Base-by-base conservation (phyloP, 2,888 invertebrate species). In the Morpho achilles region DNA sequence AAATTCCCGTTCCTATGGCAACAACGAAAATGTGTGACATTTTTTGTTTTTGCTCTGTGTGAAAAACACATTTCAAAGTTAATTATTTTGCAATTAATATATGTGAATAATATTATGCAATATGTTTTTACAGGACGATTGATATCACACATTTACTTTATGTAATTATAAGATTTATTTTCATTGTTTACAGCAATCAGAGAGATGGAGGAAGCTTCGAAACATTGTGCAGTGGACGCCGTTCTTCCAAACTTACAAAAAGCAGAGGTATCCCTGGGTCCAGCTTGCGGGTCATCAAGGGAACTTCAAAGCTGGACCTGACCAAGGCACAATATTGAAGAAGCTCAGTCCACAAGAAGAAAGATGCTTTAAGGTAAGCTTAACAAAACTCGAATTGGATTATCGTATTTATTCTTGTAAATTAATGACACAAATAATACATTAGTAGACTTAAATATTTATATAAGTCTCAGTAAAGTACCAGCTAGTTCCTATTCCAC, bases 151-250 rank as follows among this genome's bases (percentile, higher is more conserved):
- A 32, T 32, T 5, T 32, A 32, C 32, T 32, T 32, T 5, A 32
- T 10, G 8, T 41, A 44, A 45, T 40, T 42, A 49, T 9, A 47
- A 23, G 51, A 63, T 6, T 7, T 5, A 51, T 53, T 53, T 63
- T 68, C 67, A 71, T 61, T 70, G 69, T 66, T 94, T 94, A 44
- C 93, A 97, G 97, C 95, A 95, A 71, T 97, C 97, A 39, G 96
- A 89, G 65, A 78, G 97, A 79, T 98, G 98, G 98, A 93, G 97
- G 65, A 98, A 98, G 83, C 93, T 98, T 49, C 93, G 97, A 54
- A 98, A 97, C 79, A 97, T 98, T 64, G 97, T 98, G 39, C 97
- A 97, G 79, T 98, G 98, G 97, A 97, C 98, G 49, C 98, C 98
- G 46, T 98, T 98, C 92, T 96, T 98, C 80, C 98, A 98, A 88